Base-by-base conservation (phyloP, 1,140 invertebrate genomes). In the Papilio polyxenes region DNA sequence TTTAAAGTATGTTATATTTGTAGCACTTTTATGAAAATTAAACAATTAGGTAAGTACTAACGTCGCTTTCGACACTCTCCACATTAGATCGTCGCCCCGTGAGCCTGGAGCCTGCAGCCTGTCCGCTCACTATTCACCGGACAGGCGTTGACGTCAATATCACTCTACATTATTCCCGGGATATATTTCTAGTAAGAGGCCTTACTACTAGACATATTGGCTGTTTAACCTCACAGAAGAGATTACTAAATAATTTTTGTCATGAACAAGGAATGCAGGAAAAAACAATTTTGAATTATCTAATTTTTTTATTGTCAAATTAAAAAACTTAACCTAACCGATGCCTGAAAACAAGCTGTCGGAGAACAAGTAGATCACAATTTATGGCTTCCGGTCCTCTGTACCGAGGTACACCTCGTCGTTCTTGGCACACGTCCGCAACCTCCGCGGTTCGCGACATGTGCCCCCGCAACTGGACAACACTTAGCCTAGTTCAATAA, bases 331-430 rank as follows among this genome's bases (percentile, higher is more conserved):
- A 83, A 81, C 15, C 31, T 81, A 85, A 37, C 83, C 85, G 85
- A 83, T 31, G 82, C 85, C 83, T 82, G 85, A 85, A 85, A 51
- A 85, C 83, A 85, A 82, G 82, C 75, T 23, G 69, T 78, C 82
- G 82, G 82, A 76, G 37, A 48, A n/a, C 23, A 56, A 10, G 40
- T 62, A 59, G 78, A 80, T 80, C 78, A 80, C 78, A 80, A 80
- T 17, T 51, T 40, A 80, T 80, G 53, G 76, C 76, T 78, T 59
- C 49, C 51, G 31, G 23, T 56, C 53, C 53, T 13, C 11, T 40
- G 40, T 40, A 40, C 40, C 3, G 40, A 40, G 31, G 53, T 53
- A 11, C 51, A 10, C 76, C 3, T 51, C 75, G 49, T 3, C 17
- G 23, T 1, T 2, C 20, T 8, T 13, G 10, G n/a, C 17, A 15